Conservation (phyloP, 2,113 vertebrate species). For the Narcine bancroftii region DNA sequence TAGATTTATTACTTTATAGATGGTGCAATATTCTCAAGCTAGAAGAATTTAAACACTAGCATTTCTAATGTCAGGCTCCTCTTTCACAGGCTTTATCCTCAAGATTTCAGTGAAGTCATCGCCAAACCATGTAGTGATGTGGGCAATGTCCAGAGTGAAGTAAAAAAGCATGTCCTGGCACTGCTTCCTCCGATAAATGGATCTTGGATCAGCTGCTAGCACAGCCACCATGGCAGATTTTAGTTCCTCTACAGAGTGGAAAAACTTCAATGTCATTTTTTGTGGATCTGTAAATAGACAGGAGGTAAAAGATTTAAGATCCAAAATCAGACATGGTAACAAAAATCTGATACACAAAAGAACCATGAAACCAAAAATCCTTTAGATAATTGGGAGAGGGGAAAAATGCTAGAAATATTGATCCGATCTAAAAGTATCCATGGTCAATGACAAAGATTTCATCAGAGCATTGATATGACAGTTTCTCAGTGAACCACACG, state of each 20-base stretch:
- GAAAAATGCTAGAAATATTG: too few species aligned
- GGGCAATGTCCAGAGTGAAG: constrained; percentile 63
- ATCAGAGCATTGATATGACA: too few species aligned
- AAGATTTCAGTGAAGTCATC: constrained; percentile 74
- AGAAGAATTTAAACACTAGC: not conserved
- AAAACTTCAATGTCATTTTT: constrained; percentile 59
- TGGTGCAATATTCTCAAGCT: not conserved
- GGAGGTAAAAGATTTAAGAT: not conserved
- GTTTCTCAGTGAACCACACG: too few species aligned
- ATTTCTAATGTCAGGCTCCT: not conserved
- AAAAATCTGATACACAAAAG: not conserved
- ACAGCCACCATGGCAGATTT: constrained; percentile 59
- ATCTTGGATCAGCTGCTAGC: constrained; percentile 74
- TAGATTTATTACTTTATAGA: too few species aligned
- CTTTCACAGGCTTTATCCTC: constrained; percentile 50
- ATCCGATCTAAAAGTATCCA: too few species aligned
- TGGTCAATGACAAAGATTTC: too few species aligned
- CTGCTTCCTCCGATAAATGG: constrained; percentile 67
- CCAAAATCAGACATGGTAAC: not conserved
- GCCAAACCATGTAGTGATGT: constrained; percentile 81
- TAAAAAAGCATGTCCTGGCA: constrained; percentile 67
- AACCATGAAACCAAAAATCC: not conserved
- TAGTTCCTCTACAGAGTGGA: constrained; percentile 63
- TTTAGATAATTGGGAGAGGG: too few species aligned
- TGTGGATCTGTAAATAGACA: constrained; percentile 9